Evolutionary conservation across 2,888 invertebrate species (phyloP), one percentile per base, ranked within the genome.

Genomic region (Drosophila ezoana): DNA sequence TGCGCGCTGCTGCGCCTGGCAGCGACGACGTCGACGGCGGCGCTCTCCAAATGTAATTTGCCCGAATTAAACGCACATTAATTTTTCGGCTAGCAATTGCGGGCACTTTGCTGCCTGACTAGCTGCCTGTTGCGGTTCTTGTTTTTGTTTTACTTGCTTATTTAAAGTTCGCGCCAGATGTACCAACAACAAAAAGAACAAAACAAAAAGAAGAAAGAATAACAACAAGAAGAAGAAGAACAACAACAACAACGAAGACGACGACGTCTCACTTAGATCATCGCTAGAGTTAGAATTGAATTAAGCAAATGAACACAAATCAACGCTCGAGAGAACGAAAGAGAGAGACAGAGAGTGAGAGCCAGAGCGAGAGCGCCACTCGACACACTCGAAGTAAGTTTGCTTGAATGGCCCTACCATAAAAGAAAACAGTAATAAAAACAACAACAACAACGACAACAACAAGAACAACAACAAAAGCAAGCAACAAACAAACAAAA

Each of bases 271-370:
- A 89, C 85, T 90, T 90, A 90, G 90, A 90, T 90, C 90, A 90
- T 90, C 90, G 90, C 87, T 81, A 82, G 81, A 90, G 87, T 90
- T 90, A 90, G 90, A 85, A 89, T 77, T 76, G 73, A 87, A 84
- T 88, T 87, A 88, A 80, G 68, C 83, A 85, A 82, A 79, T 72
- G 70, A 74, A 73, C 75, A 66, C 64, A 72, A 71, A 77, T 63
- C 58, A 37, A 48, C 40, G 32, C 13, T 23, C 14, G 9, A 28
- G 53, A 38, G 14, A 16, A 14, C n/a, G 10, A 38, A 33, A n/a
- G 10, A 16, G 44, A 16, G 8, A 4, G 38, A 9, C 40, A 57
- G 48, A 59, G 43, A 37, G 38, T 4, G 32, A 33, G 20, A 18
- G 16, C 20, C 10, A 13, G 51, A 51, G 23, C 4, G 51, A n/a